phyloP scores from a whole-genome alignment of 2,888 invertebrate species.

The Heterodera filipjevi region DNA sequence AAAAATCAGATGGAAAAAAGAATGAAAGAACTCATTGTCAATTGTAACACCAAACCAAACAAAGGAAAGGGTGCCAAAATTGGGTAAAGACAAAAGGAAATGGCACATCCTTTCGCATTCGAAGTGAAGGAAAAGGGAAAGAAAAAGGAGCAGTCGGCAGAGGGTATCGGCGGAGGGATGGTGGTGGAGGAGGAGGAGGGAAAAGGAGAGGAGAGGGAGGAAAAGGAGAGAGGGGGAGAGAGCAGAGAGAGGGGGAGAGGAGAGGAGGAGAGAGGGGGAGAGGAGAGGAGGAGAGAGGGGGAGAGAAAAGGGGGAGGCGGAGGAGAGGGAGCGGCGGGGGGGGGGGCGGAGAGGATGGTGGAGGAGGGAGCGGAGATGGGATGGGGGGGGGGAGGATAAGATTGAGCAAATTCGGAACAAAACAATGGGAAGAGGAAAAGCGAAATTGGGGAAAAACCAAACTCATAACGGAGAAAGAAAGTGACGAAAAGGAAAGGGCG shows the following conservation, averaged over 20 bases:
- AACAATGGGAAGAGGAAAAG: too few relatives aligned
- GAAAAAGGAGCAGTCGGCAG: too few relatives aligned
- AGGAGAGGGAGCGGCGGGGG: not conserved
- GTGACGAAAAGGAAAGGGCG: not conserved
- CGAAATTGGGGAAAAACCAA: not conserved
- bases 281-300: not conserved
- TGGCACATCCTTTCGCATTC: not conserved
- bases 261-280: not conserved
- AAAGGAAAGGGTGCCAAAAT: not conserved
- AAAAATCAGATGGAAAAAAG: too few relatives aligned
- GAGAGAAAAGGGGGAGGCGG: not conserved
- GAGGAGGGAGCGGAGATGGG: too few relatives aligned
- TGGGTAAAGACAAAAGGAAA: not conserved
- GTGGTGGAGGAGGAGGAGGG: not conserved
- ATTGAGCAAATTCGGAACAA: not conserved
- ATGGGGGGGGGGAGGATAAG: not conserved
- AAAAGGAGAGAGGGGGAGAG: too few relatives aligned
- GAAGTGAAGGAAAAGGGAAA: not conserved
- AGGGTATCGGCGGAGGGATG: too few relatives aligned
- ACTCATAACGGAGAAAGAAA: slow-evolving; percentile 6
- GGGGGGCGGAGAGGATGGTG: too few relatives aligned
- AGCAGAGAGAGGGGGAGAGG: too few relatives aligned
- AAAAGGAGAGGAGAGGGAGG: too few relatives aligned
- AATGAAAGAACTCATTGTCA: not conserved
- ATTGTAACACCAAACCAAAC: not conserved